Conservation (phyloP, 2,797 vertebrate genomes). For the Coluber constrictor region DNA sequence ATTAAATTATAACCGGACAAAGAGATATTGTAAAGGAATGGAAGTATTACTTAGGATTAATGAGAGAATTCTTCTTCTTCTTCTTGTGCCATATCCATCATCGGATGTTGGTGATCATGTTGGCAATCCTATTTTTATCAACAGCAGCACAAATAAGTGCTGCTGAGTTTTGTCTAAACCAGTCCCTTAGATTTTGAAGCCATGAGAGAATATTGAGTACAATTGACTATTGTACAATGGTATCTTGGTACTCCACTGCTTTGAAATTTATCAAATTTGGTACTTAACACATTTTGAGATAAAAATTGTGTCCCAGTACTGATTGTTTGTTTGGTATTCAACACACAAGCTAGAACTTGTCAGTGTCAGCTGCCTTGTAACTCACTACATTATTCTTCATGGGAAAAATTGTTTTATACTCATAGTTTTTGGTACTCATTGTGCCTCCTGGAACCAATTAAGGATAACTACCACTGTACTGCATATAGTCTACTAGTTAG, state of each 20-base stretch:
- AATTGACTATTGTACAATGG: neutral
- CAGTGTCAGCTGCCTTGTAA: neutral
- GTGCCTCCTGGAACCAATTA: neutral
- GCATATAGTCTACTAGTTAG: neutral
- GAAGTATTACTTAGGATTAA: neutral
- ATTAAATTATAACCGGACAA: neutral
- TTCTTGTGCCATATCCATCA: too few relatives aligned
- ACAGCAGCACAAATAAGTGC: too few relatives aligned
- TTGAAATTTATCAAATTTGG: neutral
- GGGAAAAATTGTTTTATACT: neutral
- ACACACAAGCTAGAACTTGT: neutral
- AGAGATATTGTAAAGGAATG: neutral
- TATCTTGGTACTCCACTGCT: neutral
- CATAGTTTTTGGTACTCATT: neutral
- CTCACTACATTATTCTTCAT: neutral
- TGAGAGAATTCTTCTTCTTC: neutral
- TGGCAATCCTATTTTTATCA: too few relatives aligned
- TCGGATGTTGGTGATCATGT: too few relatives aligned
- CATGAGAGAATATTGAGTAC: neutral
- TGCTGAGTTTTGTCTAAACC: too few relatives aligned
- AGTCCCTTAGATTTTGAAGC: too few relatives aligned
- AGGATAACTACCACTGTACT: neutral
- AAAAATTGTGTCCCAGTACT: neutral
- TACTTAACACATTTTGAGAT: neutral
- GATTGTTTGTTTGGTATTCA: neutral